Evolutionary conservation across 2,888 invertebrate genomes (phyloP).

Genomic region (Xylota segnis): DNA sequence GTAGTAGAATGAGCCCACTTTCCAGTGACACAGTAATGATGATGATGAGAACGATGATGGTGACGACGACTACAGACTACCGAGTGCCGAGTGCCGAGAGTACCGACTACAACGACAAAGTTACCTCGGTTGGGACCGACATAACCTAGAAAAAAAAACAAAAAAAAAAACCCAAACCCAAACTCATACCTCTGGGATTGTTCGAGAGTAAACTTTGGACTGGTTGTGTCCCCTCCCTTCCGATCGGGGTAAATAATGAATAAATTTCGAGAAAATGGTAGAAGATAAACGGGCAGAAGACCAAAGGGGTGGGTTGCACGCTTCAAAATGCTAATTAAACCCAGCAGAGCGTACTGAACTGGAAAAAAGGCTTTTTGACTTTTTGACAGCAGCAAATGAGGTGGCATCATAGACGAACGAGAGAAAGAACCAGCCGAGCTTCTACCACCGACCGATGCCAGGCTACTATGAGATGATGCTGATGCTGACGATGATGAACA

Average conservation of each 20-base stretch:
- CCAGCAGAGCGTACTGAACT: slow-evolving; percentile 67
- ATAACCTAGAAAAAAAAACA: slow-evolving; percentile 40
- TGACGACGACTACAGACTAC: slow-evolving; percentile 21
- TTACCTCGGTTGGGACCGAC: slow-evolving; percentile 44
- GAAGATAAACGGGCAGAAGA: slow-evolving; percentile 18
- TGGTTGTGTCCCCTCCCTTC: slow-evolving; percentile 19
- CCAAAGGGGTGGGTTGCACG: slow-evolving; percentile 55
- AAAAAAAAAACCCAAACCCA: slow-evolving; percentile 42
- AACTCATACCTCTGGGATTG: slow-evolving; percentile 54
- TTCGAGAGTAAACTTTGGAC: slow-evolving; percentile 58
- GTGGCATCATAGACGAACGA: slow-evolving; percentile 50
- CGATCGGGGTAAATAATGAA: slow-evolving; percentile 73
- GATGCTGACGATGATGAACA: slow-evolving; percentile 68
- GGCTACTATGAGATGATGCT: background rate
- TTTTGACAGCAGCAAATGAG: slow-evolving; percentile 76
- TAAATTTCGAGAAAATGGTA: slow-evolving; percentile 50
- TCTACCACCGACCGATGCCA: background rate
- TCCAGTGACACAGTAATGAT: slow-evolving; percentile 74
- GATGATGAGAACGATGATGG: slow-evolving; percentile 56
- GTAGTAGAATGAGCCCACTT: slow-evolving; percentile 43
- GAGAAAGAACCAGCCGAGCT: background rate
- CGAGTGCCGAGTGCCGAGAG: no score
- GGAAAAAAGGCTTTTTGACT: slow-evolving; percentile 76
- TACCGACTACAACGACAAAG: slow-evolving; percentile 37
- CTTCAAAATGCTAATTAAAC: slow-evolving; percentile 75